phyloP scores from a whole-genome alignment of 2,113 vertebrate genomes.

The Mus pahari region DNA sequence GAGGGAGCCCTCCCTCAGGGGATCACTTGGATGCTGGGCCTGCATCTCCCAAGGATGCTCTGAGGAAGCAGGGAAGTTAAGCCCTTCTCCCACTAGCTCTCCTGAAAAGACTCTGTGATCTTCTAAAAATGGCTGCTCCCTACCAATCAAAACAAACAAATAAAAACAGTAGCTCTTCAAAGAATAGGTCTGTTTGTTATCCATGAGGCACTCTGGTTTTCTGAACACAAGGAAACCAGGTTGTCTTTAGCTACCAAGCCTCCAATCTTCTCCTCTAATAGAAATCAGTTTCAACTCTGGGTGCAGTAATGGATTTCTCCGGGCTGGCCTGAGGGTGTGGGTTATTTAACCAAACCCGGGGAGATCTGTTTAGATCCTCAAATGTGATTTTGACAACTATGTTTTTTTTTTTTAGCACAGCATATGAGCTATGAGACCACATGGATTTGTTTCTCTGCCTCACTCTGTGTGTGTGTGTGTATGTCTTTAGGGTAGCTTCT shows the following conservation, averaged over 20 bases:
- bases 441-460: not conserved
- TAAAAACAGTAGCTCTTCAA: not conserved
- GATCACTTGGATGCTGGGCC: not conserved
- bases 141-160: not conserved
- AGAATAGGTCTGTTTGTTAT: not conserved
- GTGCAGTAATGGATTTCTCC: not conserved
- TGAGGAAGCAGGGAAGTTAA: not conserved
- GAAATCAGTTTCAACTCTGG: not conserved
- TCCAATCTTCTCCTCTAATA: not conserved
- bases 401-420: not conserved
- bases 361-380: not conserved
- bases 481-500: not conserved
- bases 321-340: too few species aligned
- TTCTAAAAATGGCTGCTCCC: not conserved
- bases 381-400: not conserved
- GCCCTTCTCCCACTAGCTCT: not conserved
- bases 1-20: not conserved
- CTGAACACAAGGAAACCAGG: not conserved
- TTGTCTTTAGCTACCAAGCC: not conserved
- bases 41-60: constrained; percentile 17
- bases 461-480: not conserved
- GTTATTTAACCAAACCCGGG: not conserved
- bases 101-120: not conserved
- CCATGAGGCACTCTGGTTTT: not conserved
- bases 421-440: not conserved